phyloP scores from a whole-genome alignment of 37 sponge, comb jelly and placozoan species.

The Cliona cf. orientalis region DNA sequence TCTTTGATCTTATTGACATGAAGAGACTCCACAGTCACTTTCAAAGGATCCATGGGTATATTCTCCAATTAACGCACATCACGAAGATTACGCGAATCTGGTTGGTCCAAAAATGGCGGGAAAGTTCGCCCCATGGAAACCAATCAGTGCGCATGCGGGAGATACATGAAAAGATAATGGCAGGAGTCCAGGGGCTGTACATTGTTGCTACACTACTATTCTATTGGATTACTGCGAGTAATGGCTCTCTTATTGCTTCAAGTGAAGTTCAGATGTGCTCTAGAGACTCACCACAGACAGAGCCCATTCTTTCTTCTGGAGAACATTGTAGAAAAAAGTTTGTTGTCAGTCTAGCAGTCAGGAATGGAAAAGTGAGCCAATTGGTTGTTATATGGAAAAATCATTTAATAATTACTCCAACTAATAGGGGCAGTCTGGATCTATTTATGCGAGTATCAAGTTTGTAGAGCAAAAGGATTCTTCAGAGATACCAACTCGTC shows the following conservation, averaged over 20 bases:
- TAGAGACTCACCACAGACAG: slow-evolving; percentile 1
- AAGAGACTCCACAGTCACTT: slow-evolving; percentile 68
- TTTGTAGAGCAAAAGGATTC: slow-evolving; percentile 52
- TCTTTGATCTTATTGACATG: slow-evolving; percentile 56
- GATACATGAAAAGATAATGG: not conserved
- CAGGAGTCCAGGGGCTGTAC: not conserved
- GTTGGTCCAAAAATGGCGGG: not conserved
- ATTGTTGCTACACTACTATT: too few relatives aligned
- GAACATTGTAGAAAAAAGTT: slow-evolving; percentile 70
- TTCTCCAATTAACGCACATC: not conserved
- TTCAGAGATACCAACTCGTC: not conserved
- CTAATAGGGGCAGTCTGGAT: slow-evolving; percentile 12
- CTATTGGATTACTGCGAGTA: too few relatives aligned
- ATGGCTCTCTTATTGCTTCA: slow-evolving; percentile 68
- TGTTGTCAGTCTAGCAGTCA: slow-evolving; percentile 72
- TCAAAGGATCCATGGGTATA: slow-evolving; percentile 36
- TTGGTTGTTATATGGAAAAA: not conserved
- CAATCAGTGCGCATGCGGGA: too few relatives aligned
- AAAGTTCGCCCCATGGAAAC: not conserved
- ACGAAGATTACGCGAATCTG: not conserved
- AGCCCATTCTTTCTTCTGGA: slow-evolving; percentile 59
- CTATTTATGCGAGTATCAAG: slow-evolving; percentile 63
- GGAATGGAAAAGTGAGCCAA: slow-evolving; percentile 69
- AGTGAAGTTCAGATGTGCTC: slow-evolving; percentile 72
- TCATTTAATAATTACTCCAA: slow-evolving; percentile 10